A percentile compares a stretch with the other conserved stretches of the same genome.
These are phyloP conservation scores for Habroteleia sp. DNA, from an alignment of 2,888 invertebrate species.

Conservation along the genomic window DNA sequence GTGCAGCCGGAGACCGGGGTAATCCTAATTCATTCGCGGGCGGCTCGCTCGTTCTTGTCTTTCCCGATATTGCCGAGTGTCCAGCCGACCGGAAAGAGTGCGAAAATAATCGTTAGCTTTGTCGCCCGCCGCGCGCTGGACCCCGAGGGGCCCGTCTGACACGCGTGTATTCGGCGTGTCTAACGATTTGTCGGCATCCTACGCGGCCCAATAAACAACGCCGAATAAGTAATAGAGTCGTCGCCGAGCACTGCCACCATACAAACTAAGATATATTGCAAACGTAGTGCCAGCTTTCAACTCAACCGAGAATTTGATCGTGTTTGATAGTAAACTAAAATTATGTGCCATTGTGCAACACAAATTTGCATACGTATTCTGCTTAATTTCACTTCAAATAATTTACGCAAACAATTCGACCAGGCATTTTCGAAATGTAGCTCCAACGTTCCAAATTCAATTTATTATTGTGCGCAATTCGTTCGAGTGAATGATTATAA, in stretches of 20 bases:
- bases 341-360: conserved; percentile 48
- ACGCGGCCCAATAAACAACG: conserved; percentile 58
- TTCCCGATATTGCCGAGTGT: conserved; percentile 28
- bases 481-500: background rate
- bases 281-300: conserved; percentile 49
- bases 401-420: background rate
- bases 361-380: conserved; percentile 19
- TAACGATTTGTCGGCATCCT: conserved; percentile 65
- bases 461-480: too few relatives aligned
- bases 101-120: conserved; percentile 76
- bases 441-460: too few relatives aligned
- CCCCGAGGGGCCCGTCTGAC: conserved; percentile 47
- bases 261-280: conserved; percentile 57
- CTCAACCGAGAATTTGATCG: conserved; percentile 52
- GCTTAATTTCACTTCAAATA: conserved; percentile 18
- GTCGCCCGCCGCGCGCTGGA: conserved; percentile 68
- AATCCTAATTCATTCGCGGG: conserved; percentile 53
- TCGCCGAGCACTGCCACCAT: conserved; percentile 40
- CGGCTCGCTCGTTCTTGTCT: conserved; percentile 33
- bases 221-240: conserved; percentile 62
- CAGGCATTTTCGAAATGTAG: too few relatives aligned
- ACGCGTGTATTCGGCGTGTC: conserved; percentile 59
- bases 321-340: conserved; percentile 51
- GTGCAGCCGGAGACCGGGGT: conserved; percentile 11
- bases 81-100: conserved; percentile 63